These are phyloP conservation scores for Anoncus sp. DNA, from an alignment of 2,888 invertebrate species.

Conservation along the genomic window DNA sequence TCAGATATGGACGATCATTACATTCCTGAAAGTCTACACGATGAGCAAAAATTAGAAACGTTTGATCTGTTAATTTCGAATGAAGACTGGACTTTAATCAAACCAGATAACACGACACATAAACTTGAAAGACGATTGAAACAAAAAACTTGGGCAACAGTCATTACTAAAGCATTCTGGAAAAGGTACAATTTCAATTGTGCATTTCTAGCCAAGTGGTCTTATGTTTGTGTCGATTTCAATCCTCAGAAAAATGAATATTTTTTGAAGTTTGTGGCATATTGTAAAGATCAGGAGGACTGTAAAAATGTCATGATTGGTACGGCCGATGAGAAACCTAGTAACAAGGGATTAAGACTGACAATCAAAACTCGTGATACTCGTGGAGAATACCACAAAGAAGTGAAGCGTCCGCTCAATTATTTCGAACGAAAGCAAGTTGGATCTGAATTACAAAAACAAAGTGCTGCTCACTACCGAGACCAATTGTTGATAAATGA, in stretches of 20 bases:
- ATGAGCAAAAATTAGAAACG: no score
- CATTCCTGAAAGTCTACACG: no score
- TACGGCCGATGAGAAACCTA: conserved; percentile 29
- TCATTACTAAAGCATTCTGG: no score
- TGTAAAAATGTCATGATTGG: conserved; percentile 53
- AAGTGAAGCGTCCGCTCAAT: conserved; percentile 40
- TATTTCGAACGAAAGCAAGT: conserved; percentile 34
- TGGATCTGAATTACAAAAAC: conserved; percentile 25
- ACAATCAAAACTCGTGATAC: conserved; percentile 51
- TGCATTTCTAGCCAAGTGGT: no score
- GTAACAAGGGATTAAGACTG: conserved; percentile 36
- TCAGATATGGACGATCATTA: no score
- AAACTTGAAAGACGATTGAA: no score
- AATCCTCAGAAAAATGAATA: neutral
- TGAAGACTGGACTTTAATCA: no score
- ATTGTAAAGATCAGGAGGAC: conserved; percentile 39
- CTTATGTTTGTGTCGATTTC: no score
- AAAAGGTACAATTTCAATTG: no score
- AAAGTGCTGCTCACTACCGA: conserved; percentile 29
- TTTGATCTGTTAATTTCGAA: no score
- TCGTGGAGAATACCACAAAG: conserved; percentile 42
- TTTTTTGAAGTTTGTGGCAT: conserved; percentile 47
- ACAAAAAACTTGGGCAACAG: no score
- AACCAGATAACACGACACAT: no score
- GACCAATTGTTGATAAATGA: conserved; percentile 30